Percentiles rank a stretch among this genome's conserved stretches.
These are phyloP conservation scores for Ailurus styani DNA, from an alignment of 2,113 vertebrate genomes.

Conservation along the genomic window DNA sequence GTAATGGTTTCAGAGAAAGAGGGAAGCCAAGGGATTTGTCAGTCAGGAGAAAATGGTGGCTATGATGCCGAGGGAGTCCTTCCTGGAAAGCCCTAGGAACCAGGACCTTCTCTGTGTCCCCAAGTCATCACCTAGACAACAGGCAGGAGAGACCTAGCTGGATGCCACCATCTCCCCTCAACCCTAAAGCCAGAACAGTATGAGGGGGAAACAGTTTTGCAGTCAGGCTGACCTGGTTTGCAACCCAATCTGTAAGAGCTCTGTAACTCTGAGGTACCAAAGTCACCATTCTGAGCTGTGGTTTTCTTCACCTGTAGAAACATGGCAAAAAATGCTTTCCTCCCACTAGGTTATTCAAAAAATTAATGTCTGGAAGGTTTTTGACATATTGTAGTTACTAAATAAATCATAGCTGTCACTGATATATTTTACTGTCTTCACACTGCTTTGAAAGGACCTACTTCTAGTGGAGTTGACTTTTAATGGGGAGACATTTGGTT, in stretches of 20 bases:
- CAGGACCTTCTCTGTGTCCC: background rate
- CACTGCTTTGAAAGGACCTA: background rate
- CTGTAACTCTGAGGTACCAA: background rate
- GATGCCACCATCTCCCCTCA: background rate
- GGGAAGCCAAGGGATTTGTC: background rate
- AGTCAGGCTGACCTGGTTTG: background rate
- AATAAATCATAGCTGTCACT: background rate
- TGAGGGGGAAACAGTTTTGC: background rate
- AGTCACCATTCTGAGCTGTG: background rate
- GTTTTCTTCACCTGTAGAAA: background rate
- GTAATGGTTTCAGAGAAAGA: background rate
- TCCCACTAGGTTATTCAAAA: background rate
- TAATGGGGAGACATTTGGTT: background rate
- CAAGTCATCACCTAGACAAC: background rate
- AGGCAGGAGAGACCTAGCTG: background rate
- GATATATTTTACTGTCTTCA: background rate
- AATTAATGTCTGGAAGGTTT: background rate
- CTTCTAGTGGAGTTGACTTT: background rate
- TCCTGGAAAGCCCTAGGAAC: background rate
- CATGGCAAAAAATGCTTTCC: background rate
- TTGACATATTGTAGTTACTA: background rate
- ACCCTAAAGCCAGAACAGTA: rapidly evolving
- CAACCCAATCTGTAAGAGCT: too few species aligned
- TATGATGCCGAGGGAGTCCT: background rate
- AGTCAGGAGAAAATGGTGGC: background rate